phyloP scores from a whole-genome alignment of 1,140 invertebrate genomes.

The Armadillidium nasatum region DNA sequence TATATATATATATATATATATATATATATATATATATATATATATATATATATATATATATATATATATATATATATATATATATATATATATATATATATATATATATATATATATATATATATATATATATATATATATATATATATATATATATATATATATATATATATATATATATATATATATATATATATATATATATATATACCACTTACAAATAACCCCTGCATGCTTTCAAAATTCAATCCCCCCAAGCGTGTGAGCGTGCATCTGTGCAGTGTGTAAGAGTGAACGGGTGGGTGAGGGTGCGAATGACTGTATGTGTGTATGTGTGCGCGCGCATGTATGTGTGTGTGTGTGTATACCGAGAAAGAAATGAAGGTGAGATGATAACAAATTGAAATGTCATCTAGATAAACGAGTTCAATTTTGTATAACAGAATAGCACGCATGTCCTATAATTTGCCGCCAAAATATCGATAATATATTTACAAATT shows the following conservation, averaged over 20 bases:
- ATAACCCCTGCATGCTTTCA: neutral
- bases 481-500: slow-evolving; percentile 7
- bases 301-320: no score
- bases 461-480: slow-evolving; percentile 8
- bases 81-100: no score
- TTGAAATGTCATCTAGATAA: slow-evolving; percentile 8
- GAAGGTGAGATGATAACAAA: neutral
- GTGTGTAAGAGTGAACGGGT: no score
- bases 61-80: neutral
- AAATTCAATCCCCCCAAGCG: no score
- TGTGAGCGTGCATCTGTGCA: no score
- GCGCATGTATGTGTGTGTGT: no score
- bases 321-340: no score
- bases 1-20: no score
- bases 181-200: slow-evolving; percentile 13
- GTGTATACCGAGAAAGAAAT: neutral
- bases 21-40: neutral
- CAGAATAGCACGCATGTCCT: neutral
- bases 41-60: slow-evolving; percentile 13
- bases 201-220: neutral
- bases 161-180: slow-evolving; percentile 2
- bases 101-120: no score
- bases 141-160: no score
- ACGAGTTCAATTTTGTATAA: slow-evolving; percentile 6
- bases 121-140: no score